phyloP scores from a whole-genome alignment of 2,888 invertebrate species.

The Stictocephala bisonia region DNA sequence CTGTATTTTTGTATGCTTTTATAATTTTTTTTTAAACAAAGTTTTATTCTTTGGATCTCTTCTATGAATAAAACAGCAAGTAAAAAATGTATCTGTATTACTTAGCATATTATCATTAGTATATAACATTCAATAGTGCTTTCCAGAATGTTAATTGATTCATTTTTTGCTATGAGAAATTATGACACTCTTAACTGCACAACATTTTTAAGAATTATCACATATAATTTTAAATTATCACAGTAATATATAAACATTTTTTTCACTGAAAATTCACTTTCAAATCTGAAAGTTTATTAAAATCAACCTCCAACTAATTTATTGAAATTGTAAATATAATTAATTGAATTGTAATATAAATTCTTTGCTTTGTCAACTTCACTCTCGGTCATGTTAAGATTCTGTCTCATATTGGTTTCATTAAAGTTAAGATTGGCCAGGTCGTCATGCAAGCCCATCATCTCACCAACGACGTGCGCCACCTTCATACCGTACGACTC shows the following conservation, averaged over 20 bases:
- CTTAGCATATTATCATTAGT: background rate
- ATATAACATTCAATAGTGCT: too few relatives aligned
- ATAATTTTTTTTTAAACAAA: too few relatives aligned
- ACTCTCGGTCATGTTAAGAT: background rate
- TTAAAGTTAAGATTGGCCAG: constrained; percentile 1
- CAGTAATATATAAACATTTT: background rate
- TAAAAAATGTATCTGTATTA: background rate
- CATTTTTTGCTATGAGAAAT: too few relatives aligned
- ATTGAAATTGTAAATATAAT: constrained; percentile 11
- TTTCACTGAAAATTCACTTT: background rate
- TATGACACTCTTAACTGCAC: too few relatives aligned
- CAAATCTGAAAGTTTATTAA: background rate
- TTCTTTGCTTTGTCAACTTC: constrained; percentile 5
- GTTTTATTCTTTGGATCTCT: too few relatives aligned
- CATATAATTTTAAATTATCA: too few relatives aligned
- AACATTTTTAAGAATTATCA: too few relatives aligned
- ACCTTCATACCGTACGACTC: constrained; percentile 22
- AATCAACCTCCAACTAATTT: background rate
- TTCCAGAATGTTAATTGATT: too few relatives aligned
- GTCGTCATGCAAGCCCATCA: constrained; percentile 8
- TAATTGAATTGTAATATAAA: constrained; percentile 19
- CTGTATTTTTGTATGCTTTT: too few relatives aligned
- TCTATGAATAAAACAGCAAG: background rate
- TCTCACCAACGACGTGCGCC: constrained; percentile 12
- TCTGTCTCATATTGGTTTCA: background rate